Base-by-base conservation (phyloP, 2,113 vertebrate species). In the Meleagris gallopavo region DNA sequence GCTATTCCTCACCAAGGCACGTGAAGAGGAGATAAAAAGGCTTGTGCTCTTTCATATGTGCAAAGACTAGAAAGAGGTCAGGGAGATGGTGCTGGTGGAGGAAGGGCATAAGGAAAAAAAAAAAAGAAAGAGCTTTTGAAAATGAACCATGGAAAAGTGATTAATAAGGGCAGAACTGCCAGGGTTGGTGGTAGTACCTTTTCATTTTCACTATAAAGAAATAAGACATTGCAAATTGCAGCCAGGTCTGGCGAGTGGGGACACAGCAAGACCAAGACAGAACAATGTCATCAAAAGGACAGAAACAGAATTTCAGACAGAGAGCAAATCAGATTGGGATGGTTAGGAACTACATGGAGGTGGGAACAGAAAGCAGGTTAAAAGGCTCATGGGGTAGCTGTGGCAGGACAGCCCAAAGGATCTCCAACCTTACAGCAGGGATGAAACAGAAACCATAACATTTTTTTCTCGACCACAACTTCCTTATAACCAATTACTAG, bases 181-280 rank as follows among this genome's bases (percentile, higher is more conserved):
- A 89, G 48, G 30, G 12, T n/a, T 72, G 61, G 43, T 32, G n/a
- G 75, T 57, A 84, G 73, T 55, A 90, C 20, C 65, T 82, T 83
- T 86, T 90, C 30, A 79, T 83, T 93, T 93, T 62, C n/a, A 61
- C 83, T 79, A 92, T 58, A 92, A 93, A 95, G 76, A 95, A 58
- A 9, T 11, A 27, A 86, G 46, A 36, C 1, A 1, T 10, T 64
- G 40, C 36, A 90, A 69, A 62, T 82, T 41, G 27, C 24, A 55
- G 25, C 5, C 36, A 69, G 24, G 52, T 84, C 20, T 61, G 36
- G 11, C 19, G 48, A 86, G 24, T 20, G 57, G 36, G 17, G 85
- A 9, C 61, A 72, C 9, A 79, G 61, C 22, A 78, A 93, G 65
- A 69, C 69, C 41, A 78, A 30, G 61, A 69, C 21, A 75, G 71